Base-by-base conservation (phyloP, 2,113 vertebrate genomes). In the Hemiscyllium ocellatum region DNA sequence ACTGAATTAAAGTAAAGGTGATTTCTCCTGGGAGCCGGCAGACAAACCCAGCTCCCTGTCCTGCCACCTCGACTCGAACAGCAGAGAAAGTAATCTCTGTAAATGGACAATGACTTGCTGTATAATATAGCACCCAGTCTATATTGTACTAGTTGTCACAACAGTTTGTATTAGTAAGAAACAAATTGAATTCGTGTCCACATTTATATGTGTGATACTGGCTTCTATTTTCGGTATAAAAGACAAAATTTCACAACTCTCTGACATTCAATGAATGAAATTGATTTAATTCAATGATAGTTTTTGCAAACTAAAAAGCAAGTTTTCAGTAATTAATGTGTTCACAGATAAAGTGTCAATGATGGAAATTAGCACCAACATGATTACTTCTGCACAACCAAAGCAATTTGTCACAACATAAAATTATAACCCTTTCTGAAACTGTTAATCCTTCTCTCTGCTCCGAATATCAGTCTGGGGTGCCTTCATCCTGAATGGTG, bases 291-390 rank as follows among this genome's bases (percentile, higher is more conserved):
- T 93, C 89, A 93, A 93, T n/a, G n/a, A 37, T 17, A 91, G 0
- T 42, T 93, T 56, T 90, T 90, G 20, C 61, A 68, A 93, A 83
- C 66, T 68, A n/a, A n/a, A 93, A 93, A 93, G 5, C n/a, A 61
- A 42, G 89, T 93, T 93, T 20, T 68, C 61, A 66, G 61, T 37
- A 93, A 93, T 93, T 93, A 93, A n/a, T 61, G 65, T 61, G 37
- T 66, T 93, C 89, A 93, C 89, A 68, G 89, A 90, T 90, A 90
- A 29, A 4, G 17, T 90, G 87, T 66, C 89, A 93, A 93, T 65
- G 33, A 3, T 93, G 33, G 15, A 56, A 91, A 65, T 65, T 61
- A 93, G 89, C 61, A 66, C 17, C 61, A 93, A 37, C 89, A 93
- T 42, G 85, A 93, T 66, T 93, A 66, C 37, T 66, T 37, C 89